Base-by-base conservation (phyloP, 2,113 vertebrate species). In the Scomber scombrus region DNA sequence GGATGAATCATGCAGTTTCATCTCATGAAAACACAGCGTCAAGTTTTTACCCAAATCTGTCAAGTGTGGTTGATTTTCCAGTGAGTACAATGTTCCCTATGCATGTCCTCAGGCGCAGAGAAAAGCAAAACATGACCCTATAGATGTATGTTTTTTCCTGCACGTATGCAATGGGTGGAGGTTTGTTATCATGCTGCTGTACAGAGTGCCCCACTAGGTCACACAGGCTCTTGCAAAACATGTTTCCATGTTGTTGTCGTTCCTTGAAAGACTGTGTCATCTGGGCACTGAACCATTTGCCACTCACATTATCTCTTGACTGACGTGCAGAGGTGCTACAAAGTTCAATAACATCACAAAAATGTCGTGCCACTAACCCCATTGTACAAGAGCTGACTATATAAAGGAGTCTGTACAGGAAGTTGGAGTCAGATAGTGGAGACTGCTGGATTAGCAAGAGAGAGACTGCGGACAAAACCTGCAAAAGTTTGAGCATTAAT, bases 321-420 rank as follows among this genome's bases (percentile, higher is more conserved):
- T 65, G 64, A 88, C 71, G 52, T 81, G 73, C 47, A 40, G 34
- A 9, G 6, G 2, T 6, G 7, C 34, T 40, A 40, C 34, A 19
- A 21, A 75, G 81, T 81, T 71, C 75, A 90, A 51, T 21, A n/a
- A 55, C 19, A n/a, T 31, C 60, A 31, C 49, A 21, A 76, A 55
- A 75, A 51, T 11, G 43, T 34, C 85, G 81, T 74, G 52, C 78
- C 71, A 89, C 78, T 92, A 18, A 88, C 81, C 78, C 19, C 14
- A 18, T 85, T 91, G 72, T 51, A 13, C 43, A 31, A 64, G 8
- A 1, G 18, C 18, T 31, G 54, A 21, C 46, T 72, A 75, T 89
- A 88, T 83, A 88, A 81, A 29, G 47, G 52, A 0, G 1, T 3
- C 34, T 10, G 15, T 45, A 16, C 16, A 67, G 19, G 8, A 23